These are phyloP conservation scores for Danaus melanippus DNA, from an alignment of 1,140 invertebrate species.

Conservation along the genomic window DNA sequence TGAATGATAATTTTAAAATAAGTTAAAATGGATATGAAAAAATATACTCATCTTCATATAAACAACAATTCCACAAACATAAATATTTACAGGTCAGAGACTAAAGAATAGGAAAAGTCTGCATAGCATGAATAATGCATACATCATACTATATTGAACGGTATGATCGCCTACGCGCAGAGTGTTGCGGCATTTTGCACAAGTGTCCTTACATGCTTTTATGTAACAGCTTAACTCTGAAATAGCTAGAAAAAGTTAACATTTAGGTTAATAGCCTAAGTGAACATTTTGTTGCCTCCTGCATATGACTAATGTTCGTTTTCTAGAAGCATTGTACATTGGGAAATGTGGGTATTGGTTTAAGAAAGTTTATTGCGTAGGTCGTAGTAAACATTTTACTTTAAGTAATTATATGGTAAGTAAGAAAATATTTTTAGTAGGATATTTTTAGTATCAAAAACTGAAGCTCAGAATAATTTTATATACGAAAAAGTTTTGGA, in stretches of 20 bases:
- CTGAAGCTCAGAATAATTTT: not conserved
- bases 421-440: no score
- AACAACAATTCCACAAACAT: no score
- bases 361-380: no score
- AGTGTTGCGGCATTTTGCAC: constrained; percentile 23
- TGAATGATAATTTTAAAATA: no score
- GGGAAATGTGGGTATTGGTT: no score
- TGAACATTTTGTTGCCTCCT: constrained; percentile 7
- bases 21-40: no score
- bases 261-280: constrained; percentile 21
- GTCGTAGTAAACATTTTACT: no score
- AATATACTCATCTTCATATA: no score
- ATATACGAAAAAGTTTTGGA: constrained; percentile 4
- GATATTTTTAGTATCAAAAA: constrained; percentile 3
- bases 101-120: constrained; percentile 16
- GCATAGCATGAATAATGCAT: constrained; percentile 29
- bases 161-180: constrained; percentile 25
- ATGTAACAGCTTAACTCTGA: constrained; percentile 18
- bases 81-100: no score
- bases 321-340: no score
- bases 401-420: no score
- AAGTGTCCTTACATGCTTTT: constrained; percentile 24
- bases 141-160: constrained; percentile 27
- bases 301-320: not conserved
- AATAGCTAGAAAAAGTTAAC: constrained; percentile 16